A percentile compares a stretch with the other conserved stretches of the same genome.
Conservation (phyloP, 2,888 invertebrate genomes). For the Agrotis exclamationis region DNA sequence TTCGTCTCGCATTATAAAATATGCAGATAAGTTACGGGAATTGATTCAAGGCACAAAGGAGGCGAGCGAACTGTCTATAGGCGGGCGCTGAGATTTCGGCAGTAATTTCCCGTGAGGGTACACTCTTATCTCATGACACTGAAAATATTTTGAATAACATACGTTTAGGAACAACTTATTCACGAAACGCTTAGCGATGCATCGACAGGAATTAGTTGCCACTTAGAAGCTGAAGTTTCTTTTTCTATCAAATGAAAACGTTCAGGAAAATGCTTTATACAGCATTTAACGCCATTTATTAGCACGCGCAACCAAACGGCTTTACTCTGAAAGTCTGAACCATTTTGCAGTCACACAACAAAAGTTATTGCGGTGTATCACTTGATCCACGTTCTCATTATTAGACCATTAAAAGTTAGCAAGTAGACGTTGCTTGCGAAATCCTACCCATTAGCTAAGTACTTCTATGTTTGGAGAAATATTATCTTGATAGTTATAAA, state of each 20-base stretch:
- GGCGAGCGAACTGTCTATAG: constrained; percentile 84
- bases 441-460: constrained; percentile 28
- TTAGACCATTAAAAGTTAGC: constrained; percentile 56
- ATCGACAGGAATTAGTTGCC: constrained; percentile 11
- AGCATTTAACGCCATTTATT: constrained; percentile 4
- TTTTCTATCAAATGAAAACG: constrained; percentile 11
- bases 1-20: constrained; percentile 88
- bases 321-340: constrained; percentile 16
- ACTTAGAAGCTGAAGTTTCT: not conserved
- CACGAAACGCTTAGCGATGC: constrained; percentile 19
- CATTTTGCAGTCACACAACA: constrained; percentile 30
- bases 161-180: constrained; percentile 55
- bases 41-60: constrained; percentile 90
- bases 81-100: constrained; percentile 87
- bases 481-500: constrained; percentile 45
- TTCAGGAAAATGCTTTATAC: constrained; percentile 3
- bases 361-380: constrained; percentile 32
- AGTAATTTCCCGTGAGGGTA: constrained; percentile 88
- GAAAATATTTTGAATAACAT: constrained; percentile 83
- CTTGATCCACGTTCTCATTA: constrained; percentile 40
- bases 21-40: constrained; percentile 91
- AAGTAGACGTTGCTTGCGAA: constrained; percentile 27
- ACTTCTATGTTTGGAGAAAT: constrained; percentile 37
- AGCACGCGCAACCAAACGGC: constrained; percentile 2
- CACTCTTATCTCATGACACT: constrained; percentile 86